Conservation (phyloP, 1,140 invertebrate genomes). For the Coenobita brevimanus region DNA sequence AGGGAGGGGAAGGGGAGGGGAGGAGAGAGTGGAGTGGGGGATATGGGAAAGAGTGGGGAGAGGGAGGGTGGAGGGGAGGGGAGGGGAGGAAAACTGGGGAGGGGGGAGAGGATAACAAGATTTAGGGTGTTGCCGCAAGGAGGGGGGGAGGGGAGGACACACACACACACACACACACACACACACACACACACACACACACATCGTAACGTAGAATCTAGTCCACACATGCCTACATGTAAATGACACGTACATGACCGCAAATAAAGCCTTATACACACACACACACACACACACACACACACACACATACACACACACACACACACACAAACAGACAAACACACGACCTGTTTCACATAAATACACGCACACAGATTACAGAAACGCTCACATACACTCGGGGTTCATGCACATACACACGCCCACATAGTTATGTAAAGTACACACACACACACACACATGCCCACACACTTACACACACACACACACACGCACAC, state of each 20-base stretch:
- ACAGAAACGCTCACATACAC: neutral
- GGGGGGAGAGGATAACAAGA: constrained; percentile 22
- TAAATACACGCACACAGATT: neutral
- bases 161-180: constrained; percentile 8
- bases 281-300: constrained; percentile 22
- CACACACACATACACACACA: constrained; percentile 16
- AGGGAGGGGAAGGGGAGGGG: no score
- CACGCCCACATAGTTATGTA: neutral
- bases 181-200: neutral
- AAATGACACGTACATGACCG: no score
- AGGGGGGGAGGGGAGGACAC: neutral
- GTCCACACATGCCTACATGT: no score
- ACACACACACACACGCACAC: no score
- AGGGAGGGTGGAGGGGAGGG: no score
- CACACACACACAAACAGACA: constrained; percentile 1
- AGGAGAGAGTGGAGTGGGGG: no score
- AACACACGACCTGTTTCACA: neutral
- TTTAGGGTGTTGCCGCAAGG: constrained; percentile 41
- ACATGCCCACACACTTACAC: no score
- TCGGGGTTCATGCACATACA: no score
- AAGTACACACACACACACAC: no score
- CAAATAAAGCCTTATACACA: no score
- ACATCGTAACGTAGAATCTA: no score
- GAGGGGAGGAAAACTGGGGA: constrained; percentile 3
- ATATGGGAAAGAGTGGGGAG: no score